Evolutionary conservation across 2,113 vertebrate genomes (phyloP), one percentile per base, ranked within the genome.

Genomic region (Eidolon helvum): DNA sequence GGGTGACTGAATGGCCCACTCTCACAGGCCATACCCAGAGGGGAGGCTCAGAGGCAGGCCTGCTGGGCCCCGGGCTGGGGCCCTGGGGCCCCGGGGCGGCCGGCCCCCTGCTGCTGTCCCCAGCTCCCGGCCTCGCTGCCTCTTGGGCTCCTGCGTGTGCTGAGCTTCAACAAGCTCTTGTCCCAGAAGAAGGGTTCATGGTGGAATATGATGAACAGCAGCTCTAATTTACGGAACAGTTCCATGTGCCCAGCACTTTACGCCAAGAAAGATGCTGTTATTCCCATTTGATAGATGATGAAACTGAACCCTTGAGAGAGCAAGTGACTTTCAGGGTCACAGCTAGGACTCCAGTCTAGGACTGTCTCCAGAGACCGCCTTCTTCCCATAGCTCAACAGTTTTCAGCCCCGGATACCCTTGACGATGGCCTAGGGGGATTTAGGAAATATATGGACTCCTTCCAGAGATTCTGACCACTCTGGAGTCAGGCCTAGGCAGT

Each of bases 231-330:
- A 57, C 4, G 2, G 19, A 45, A 5, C 12, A 7, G 43, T 63
- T 21, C 33, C 15, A 0, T 11, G 19, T 10, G 74, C 22, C 0
- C 0, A 71, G 40, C 9, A 1, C 21, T 33, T n/a, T 28, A 9
- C 66, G 35, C 7, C 43, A 30, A 30, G 38, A 45, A n/a, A 71
- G 61, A 3, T 0, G 1, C 11, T 26, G 24, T 80, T 72, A 57
- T 21, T 21, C 21, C 19, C 61, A 28, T n/a, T 72, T 88, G 38
- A 69, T 7, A 57, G 86, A 57, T 10, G 66, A 48, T 40, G 22
- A 68, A 50, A 15, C 3, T 6, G 14, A 91, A 82, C 69, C 33
- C 18, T 48, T 19, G 14, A 7, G 74, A 71, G 43, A 69, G 16
- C 74, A 61, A 63, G 57, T 12, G 40, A 57, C 14, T 38, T 68